Base-by-base conservation (phyloP, 1,140 invertebrate genomes). In the Diorhabda sublineata region DNA sequence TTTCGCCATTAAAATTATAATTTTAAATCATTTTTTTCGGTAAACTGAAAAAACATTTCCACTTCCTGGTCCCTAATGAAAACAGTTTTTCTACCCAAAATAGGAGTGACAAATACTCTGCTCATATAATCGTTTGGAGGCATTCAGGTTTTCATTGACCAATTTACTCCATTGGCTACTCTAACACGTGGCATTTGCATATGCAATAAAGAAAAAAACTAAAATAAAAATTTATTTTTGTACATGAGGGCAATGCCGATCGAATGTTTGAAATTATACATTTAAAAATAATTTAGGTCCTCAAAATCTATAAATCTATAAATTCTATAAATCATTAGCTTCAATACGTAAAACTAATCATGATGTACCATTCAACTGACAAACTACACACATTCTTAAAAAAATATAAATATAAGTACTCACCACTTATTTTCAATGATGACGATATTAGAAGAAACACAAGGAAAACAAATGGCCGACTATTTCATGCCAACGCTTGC, bases 361-460 rank as follows among this genome's bases (percentile, higher is more conserved):
- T 26, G 61, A 8, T 45, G 44, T 62, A 62, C 5, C 8, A 62
- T 9, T 9, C 42, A 42, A 62, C 8, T 62, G 26, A 42, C 44
- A 43, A 62, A 62, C 6, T 44, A 42, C 8, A 43, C 11, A 62
- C 11, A 44, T 7, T 42, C 11, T 43, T 44, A 44, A 62, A 62
- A 62, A 62, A 62, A 45, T 43, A 11, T 44, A 42, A 62, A 62
- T 62, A 62, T 45, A 62, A 62, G 8, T 62, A 62, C 42, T 62
- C 44, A 62, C 61, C 6, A 4, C 61, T 45, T 62, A 62, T 45
- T 62, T 62, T 45, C 61, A 45, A 43, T 42, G 61, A 8, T 62
- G 42, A 8, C 42, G 44, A 43, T 43, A 62, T 43, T 62, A 62
- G 5, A 62, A 62, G 42, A 62, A 62, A 62, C 61, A 62, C 61